Evolutionary conservation across 2,888 invertebrate species (phyloP), one percentile per base, ranked within the genome.

Genomic region (Tuberolachnus salignus): DNA sequence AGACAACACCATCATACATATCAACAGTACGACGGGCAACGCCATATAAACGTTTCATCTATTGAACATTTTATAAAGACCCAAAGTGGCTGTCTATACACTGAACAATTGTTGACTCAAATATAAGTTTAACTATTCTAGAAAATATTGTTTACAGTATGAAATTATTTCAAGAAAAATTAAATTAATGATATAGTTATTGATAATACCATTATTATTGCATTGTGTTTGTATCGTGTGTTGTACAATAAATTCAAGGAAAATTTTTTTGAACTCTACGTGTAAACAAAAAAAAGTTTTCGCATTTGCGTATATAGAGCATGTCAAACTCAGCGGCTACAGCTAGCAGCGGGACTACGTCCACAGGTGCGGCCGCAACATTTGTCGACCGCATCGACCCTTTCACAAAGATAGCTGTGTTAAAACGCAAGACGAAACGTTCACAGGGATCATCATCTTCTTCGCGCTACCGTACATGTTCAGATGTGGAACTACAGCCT

Each of bases 381-480:
- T 95, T 97, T 90, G 97, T 97, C 89, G 98, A 98, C 91, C 94
- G 97, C 88, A 98, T 98, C 89, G 98, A 98, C 90, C 98, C 98
- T 85, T 98, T 98, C 89, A 94, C 95, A 84, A 98, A 98, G 90
- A 92, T 97, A 87, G 97, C 98, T 85, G 78, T 78, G 11, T 88
- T 97, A 85, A 96, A 97, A 89, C 96, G 98, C 90, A 97, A 98
- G 88, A 94, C 95, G 86, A 97, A 96, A 90, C 95, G 96, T 89
- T 95, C 95, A 86, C 97, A 96, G 90, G 95, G 96, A 88, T 97
- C 97, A 86, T 98, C 98, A 89, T 98, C 98, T 85, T 98, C 98
- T 84, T 98, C 98, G 83, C 92, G 98, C 85, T 99, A 98, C 88
- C 92, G 98, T 87, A 96, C 97, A 87, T 96, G 97, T 85, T 96